Conservation (phyloP, 2,113 vertebrate species). For the Heloderma charlesbogerti region DNA sequence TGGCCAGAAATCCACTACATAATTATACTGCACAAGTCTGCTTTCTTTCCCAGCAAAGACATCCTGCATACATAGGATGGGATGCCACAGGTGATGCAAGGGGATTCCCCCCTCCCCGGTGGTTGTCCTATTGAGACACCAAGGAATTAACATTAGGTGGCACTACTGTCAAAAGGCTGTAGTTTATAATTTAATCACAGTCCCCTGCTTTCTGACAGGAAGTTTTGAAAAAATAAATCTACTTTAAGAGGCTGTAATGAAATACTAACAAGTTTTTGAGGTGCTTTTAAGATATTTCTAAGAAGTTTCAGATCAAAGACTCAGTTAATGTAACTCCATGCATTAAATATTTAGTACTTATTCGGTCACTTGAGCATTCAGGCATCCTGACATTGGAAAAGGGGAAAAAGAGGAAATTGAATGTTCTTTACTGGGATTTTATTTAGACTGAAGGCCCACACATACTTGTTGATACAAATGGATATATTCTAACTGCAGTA, state of each 20-base stretch:
- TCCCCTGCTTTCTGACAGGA: conserved; percentile 77
- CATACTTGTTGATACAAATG: conserved; percentile 67
- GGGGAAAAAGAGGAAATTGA: conserved; percentile 63
- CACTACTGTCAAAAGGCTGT: conserved; percentile 73
- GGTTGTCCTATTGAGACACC: conserved; percentile 55
- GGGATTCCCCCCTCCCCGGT: conserved; percentile 38
- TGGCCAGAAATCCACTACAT: neutral
- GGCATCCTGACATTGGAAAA: conserved; percentile 75
- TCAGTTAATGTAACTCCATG: conserved; percentile 73
- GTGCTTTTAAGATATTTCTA: conserved; percentile 79
- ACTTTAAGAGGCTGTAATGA: conserved; percentile 84
- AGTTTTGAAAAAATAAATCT: conserved; percentile 84
- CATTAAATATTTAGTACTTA: conserved; percentile 83
- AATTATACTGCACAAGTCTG: neutral
- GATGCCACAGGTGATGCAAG: conserved; percentile 20
- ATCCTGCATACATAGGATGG: neutral
- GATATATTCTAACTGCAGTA: conserved; percentile 53
- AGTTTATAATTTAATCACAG: conserved; percentile 73
- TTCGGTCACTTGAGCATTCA: conserved; percentile 77
- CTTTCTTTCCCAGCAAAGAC: conserved; percentile 26
- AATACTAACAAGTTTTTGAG: conserved; percentile 81
- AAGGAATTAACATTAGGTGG: conserved; percentile 54
- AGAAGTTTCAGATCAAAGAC: conserved; percentile 82
- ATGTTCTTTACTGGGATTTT: conserved; percentile 66
- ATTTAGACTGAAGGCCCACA: conserved; percentile 70